Percentiles rank a stretch among this genome's conserved stretches.
Conservation (phyloP, 2,797 vertebrate species). For the Orientallactaga sibirica region DNA sequence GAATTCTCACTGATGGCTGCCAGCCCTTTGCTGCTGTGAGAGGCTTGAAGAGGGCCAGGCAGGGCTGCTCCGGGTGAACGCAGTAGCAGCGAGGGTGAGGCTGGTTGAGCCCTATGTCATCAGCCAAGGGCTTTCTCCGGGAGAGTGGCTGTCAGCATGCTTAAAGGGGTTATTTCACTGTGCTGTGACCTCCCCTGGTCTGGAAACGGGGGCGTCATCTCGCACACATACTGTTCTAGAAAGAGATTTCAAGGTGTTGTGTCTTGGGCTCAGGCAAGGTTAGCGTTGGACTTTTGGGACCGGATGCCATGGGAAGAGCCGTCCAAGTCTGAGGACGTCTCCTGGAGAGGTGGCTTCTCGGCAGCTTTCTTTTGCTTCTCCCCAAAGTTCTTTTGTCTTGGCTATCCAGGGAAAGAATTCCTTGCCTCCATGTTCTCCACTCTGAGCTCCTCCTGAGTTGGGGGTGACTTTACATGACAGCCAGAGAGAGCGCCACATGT, state of each 20-base stretch:
- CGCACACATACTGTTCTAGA: neutral
- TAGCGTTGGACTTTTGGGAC: constrained; percentile 4
- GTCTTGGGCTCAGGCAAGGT: neutral
- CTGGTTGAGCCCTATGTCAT: neutral
- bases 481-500: no score
- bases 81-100: neutral
- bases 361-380: constrained; percentile 75
- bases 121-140: neutral
- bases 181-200: constrained; percentile 14
- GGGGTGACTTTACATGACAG: no score
- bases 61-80: constrained; percentile 12
- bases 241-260: neutral
- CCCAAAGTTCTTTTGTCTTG: constrained; percentile 51
- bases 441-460: no score
- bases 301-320: constrained; percentile 40
- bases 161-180: neutral
- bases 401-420: neutral
- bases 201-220: neutral
- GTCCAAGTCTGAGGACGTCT: constrained; percentile 61
- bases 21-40: constrained; percentile 1
- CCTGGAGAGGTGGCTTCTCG: constrained; percentile 59
- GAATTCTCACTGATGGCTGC: neutral
- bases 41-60: neutral
- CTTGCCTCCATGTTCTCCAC: neutral
- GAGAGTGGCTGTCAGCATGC: constrained; percentile 19